Conservation (phyloP, 2,113 vertebrate species). For the Vanacampus margaritifer region DNA sequence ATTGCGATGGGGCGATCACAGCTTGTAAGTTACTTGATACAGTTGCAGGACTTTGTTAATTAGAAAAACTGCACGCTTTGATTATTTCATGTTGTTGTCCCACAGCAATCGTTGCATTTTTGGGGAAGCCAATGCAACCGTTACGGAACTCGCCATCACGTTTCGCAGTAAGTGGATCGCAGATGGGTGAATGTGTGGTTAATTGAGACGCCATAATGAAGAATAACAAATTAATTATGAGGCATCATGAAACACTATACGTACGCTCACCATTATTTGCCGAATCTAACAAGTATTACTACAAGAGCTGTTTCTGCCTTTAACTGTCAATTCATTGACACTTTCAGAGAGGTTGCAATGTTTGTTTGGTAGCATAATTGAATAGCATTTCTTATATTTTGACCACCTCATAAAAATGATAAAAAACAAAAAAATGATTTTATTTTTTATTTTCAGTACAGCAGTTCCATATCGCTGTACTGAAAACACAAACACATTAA, state of each 20-base stretch:
- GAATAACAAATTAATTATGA: background rate
- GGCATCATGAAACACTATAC: background rate
- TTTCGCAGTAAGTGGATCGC: constrained; percentile 60
- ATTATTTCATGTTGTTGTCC: constrained; percentile 8
- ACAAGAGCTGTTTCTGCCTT: no score
- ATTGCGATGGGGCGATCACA: constrained; percentile 60
- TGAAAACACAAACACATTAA: background rate
- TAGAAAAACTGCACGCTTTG: background rate
- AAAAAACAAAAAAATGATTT: background rate
- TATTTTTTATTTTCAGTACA: no score
- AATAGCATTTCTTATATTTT: no score
- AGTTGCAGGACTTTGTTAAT: background rate
- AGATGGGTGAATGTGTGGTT: background rate
- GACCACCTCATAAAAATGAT: background rate
- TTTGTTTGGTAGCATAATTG: no score
- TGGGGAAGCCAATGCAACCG: constrained; percentile 58
- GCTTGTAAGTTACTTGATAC: constrained; percentile 50
- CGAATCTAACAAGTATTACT: no score
- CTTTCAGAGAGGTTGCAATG: no score
- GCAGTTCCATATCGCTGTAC: no score
- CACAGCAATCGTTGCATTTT: constrained; percentile 54
- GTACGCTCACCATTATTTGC: no score
- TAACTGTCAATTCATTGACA: no score
- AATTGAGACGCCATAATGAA: background rate
- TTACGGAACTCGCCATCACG: constrained; percentile 47